Evolutionary conservation across 2,113 vertebrate species (phyloP).

Genomic region (Vimba vimba): DNA sequence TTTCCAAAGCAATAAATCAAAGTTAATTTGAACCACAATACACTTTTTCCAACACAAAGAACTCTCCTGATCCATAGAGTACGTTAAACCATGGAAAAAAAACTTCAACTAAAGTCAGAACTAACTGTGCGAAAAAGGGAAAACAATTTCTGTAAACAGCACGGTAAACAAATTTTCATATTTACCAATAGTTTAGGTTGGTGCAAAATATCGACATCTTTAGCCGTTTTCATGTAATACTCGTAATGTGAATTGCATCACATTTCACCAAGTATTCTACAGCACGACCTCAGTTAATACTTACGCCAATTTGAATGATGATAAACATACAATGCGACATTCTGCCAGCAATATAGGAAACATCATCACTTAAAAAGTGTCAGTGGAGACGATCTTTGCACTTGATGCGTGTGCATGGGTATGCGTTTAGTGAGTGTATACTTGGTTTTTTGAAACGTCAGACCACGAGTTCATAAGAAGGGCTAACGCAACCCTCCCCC

Average conservation of each 20-base stretch:
- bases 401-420: conserved; percentile 38
- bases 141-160: conserved; percentile 57
- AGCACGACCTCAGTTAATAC: conserved; percentile 55
- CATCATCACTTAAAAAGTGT: conserved; percentile 52
- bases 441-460: conserved; percentile 39
- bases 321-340: conserved; percentile 49
- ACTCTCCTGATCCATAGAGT: conserved; percentile 50
- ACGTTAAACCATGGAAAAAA: conserved; percentile 55
- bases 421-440: conserved; percentile 36
- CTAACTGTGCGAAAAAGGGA: conserved; percentile 50
- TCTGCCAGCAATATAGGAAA: conserved; percentile 54
- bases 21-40: conserved; percentile 58
- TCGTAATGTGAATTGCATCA: conserved; percentile 51
- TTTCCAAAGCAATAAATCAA: conserved; percentile 63
- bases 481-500: neutral
- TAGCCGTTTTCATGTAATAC: conserved; percentile 52
- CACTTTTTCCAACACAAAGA: conserved; percentile 56
- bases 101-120: conserved; percentile 56
- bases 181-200: conserved; percentile 60
- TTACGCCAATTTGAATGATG: conserved; percentile 49
- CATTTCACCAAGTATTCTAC: conserved; percentile 53
- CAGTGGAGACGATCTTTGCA: conserved; percentile 48
- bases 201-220: conserved; percentile 61
- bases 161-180: conserved; percentile 63
- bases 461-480: conserved; percentile 45